A percentile compares a stretch with the other conserved stretches of the same genome.
These are phyloP conservation scores for Platycnemis pennipes DNA, from an alignment of 2,888 invertebrate genomes.

Conservation along the genomic window DNA sequence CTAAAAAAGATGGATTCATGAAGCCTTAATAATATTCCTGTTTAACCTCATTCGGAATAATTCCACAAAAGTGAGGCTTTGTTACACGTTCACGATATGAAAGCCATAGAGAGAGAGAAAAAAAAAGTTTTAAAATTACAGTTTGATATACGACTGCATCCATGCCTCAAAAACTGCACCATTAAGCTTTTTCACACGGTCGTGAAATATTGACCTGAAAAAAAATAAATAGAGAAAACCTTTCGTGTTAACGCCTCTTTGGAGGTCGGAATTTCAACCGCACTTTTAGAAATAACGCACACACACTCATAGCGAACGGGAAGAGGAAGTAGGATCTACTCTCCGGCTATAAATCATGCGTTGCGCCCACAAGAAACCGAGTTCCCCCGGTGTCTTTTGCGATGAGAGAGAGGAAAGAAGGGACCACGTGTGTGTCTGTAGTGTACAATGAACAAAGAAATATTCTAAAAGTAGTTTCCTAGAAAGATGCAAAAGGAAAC, in stretches of 20 bases:
- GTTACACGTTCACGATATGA: neutral
- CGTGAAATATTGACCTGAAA: neutral
- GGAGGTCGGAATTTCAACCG: neutral
- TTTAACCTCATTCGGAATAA: neutral
- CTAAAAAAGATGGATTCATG: neutral
- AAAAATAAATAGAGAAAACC: neutral
- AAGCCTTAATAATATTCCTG: neutral
- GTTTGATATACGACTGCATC: neutral
- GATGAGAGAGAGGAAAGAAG: neutral
- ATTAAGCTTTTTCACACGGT: neutral
- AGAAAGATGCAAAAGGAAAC: neutral
- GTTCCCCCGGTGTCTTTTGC: neutral
- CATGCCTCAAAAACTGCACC: neutral
- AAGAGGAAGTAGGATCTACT: neutral
- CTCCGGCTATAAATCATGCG: neutral
- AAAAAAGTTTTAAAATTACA: neutral
- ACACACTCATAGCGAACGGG: neutral
- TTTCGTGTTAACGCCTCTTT: slow-evolving; percentile 15
- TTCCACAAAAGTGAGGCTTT: neutral
- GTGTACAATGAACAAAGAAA: neutral
- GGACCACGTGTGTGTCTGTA: neutral
- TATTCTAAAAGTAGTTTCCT: neutral
- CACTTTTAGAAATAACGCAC: neutral
- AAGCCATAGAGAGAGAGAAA: neutral
- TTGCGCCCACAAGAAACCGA: neutral